Base-by-base conservation (phyloP, 1,140 invertebrate species). In the Eumeta japonica region DNA sequence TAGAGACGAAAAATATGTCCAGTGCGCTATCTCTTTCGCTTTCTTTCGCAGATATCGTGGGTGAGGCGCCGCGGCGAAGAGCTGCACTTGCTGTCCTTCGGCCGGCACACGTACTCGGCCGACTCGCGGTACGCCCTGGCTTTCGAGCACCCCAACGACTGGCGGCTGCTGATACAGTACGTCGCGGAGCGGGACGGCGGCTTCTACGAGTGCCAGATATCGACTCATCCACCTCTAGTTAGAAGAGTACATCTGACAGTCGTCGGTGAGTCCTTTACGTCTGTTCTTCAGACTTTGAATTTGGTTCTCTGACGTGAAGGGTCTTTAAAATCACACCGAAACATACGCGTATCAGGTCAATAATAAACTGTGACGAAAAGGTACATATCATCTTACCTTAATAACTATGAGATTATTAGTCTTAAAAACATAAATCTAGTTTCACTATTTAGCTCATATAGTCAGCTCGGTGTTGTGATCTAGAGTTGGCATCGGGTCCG, bases 11-110 rank as follows among this genome's bases (percentile, higher is more conserved):
- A n/a, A n/a, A n/a, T n/a, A n/a, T n/a, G n/a, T n/a, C n/a, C n/a
- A n/a, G n/a, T n/a, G n/a, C n/a, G n/a, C n/a, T n/a, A n/a, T n/a
- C n/a, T n/a, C n/a, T n/a, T n/a, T n/a, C n/a, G n/a, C n/a, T n/a
- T n/a, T n/a, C n/a, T n/a, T n/a, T n/a, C n/a, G n/a, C 41, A 74
- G 70, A 87, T 90, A 37, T 89, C 87, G 1, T 90, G 88, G 88
- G 81, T 88, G 31, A 78, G 85, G 35, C 76, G 86, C 37, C 78
- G 83, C 16, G 85, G 81, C 2, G 85, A 86, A 2, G 85, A 88
- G 24, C 75, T 88, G 0, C 85, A 85, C 43, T 71, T 90, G 11
- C 79, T 90, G 1, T 89, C 88, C 1, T 85, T 87, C 44, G 88
- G 87, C 2, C 75, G 82, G 31, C 84, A 88, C 52, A 88, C 86